Evolutionary conservation across 2,888 invertebrate species (phyloP).

Genomic region (Phragmatobia fuliginosa): DNA sequence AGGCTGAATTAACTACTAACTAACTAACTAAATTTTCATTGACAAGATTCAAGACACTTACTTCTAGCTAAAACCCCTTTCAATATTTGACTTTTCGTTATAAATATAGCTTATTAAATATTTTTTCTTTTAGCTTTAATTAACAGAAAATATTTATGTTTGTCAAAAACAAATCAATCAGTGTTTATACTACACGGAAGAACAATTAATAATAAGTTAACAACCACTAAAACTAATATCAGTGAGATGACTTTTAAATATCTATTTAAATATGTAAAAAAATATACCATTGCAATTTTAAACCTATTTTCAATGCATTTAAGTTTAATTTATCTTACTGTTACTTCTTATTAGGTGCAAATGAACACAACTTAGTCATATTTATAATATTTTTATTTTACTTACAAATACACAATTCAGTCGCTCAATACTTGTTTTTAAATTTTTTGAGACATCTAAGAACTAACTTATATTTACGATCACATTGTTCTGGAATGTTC

Average conservation of each 20-base stretch:
- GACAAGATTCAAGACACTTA: neutral
- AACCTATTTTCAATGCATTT: neutral
- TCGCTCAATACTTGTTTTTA: conserved; percentile 55
- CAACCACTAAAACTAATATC: neutral
- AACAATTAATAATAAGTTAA: neutral
- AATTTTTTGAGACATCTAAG: conserved; percentile 57
- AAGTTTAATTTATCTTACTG: neutral
- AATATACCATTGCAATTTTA: neutral
- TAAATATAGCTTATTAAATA: neutral
- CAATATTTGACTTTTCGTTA: neutral
- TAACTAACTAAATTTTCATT: too few species aligned
- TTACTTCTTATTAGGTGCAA: neutral
- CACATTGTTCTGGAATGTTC: conserved; percentile 43
- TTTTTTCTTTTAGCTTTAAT: neutral
- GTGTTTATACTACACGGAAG: neutral
- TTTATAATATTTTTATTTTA: conserved; percentile 47
- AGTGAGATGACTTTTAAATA: neutral
- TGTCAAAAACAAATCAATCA: neutral
- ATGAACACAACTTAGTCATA: conserved; percentile 26
- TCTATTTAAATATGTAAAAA: neutral
- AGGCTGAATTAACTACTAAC: too few species aligned
- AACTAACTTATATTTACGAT: conserved; percentile 50
- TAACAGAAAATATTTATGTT: too few species aligned
- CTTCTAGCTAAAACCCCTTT: neutral
- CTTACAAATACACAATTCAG: conserved; percentile 54